phyloP scores from a whole-genome alignment of 2,888 invertebrate genomes.

The Platycheirus rosarum region DNA sequence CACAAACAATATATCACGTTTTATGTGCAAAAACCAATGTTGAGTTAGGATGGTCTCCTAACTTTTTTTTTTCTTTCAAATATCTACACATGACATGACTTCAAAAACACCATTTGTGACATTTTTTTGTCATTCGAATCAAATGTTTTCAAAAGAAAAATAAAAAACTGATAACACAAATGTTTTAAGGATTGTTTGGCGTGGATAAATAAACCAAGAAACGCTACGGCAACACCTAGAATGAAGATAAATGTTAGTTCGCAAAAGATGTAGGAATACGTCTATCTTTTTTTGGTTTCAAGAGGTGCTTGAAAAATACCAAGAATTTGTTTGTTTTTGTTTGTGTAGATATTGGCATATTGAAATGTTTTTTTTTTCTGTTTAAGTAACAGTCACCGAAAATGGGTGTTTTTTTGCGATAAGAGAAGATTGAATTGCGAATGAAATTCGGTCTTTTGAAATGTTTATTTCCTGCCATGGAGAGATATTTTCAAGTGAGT shows the following conservation, averaged over 20 bases:
- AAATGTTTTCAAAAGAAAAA: slow-evolving; percentile 28
- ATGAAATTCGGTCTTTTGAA: background rate
- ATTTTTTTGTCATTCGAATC: slow-evolving; percentile 26
- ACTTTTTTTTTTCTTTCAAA: too few species aligned
- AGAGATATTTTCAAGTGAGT: background rate
- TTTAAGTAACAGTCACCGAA: background rate
- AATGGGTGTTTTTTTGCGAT: background rate
- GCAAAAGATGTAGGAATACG: slow-evolving; percentile 2
- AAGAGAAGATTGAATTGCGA: slow-evolving; percentile 1
- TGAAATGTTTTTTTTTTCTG: slow-evolving; percentile 1
- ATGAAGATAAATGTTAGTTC: slow-evolving; percentile 43
- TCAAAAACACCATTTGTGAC: slow-evolving; percentile 24
- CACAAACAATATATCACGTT: slow-evolving; percentile 60
- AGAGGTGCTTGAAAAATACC: background rate
- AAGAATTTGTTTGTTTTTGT: background rate
- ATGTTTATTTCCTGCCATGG: background rate
- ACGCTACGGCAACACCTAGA: slow-evolving; percentile 47
- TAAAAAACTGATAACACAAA: slow-evolving; percentile 44
- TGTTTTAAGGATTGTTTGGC: slow-evolving; percentile 29
- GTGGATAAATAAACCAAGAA: slow-evolving; percentile 34
- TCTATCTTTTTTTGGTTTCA: background rate
- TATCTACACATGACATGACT: background rate
- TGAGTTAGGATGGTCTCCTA: slow-evolving; percentile 4
- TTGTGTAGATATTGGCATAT: slow-evolving; percentile 8
- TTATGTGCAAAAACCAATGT: slow-evolving; percentile 43